These are phyloP conservation scores for Scaptomyza pallida DNA, from an alignment of 1,140 invertebrate genomes.

Conservation along the genomic window DNA sequence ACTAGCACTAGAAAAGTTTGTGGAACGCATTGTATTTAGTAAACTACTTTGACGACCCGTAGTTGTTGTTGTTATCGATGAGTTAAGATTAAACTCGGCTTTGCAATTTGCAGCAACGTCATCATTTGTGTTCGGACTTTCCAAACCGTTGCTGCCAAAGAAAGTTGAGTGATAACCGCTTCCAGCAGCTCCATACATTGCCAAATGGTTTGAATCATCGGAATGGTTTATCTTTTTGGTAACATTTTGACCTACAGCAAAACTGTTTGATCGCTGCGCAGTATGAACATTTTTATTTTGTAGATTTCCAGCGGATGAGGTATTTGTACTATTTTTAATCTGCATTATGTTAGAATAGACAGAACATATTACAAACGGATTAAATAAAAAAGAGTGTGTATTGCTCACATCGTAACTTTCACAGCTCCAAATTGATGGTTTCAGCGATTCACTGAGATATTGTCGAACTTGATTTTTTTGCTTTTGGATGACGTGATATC, in stretches of 20 bases:
- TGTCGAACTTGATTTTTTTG: slow-evolving; percentile 94
- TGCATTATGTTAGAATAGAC: neutral
- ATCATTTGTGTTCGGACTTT: slow-evolving; percentile 22
- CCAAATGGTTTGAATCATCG: slow-evolving; percentile 52
- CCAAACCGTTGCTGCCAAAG: slow-evolving; percentile 17
- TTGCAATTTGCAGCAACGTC: slow-evolving; percentile 22
- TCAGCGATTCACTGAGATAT: slow-evolving; percentile 92
- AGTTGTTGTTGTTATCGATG: slow-evolving; percentile 10
- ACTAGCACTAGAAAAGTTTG: slow-evolving; percentile 42
- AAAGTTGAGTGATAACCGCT: slow-evolving; percentile 21
- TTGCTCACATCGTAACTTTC: slow-evolving; percentile 53
- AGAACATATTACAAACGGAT: too few relatives aligned
- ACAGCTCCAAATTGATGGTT: slow-evolving; percentile 83
- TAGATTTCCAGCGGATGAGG: slow-evolving; percentile 57
- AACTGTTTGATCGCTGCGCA: slow-evolving; percentile 49
- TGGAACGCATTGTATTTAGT: slow-evolving; percentile 47
- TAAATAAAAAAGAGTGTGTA: neutral
- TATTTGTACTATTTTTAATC: slow-evolving; percentile 10
- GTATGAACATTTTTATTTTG: slow-evolving; percentile 30
- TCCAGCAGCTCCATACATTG: slow-evolving; percentile 27
- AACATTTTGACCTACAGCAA: slow-evolving; percentile 28
- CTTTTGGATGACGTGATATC: slow-evolving; percentile 95
- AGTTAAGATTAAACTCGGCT: slow-evolving; percentile 30
- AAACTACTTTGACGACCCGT: slow-evolving; percentile 9
- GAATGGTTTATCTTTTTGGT: slow-evolving; percentile 16